Percentiles rank a stretch among this genome's conserved stretches.
Evolutionary conservation across 2,888 invertebrate species (phyloP).

Genomic region (Agonopterix arenella): DNA sequence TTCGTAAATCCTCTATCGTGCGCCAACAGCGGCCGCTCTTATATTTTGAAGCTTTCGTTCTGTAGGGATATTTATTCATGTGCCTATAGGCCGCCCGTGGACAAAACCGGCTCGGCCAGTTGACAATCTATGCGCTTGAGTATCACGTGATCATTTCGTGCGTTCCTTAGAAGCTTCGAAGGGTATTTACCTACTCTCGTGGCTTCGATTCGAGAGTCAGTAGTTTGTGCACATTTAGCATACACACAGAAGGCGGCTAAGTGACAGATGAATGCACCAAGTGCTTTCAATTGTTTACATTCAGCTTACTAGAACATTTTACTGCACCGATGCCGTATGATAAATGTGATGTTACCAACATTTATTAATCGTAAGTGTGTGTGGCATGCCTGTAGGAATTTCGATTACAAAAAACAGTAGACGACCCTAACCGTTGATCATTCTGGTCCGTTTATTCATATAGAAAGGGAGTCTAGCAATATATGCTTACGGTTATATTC

Average conservation of each 20-base stretch:
- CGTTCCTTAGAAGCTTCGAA: background rate
- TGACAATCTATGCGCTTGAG: background rate
- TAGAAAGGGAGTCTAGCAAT: no score
- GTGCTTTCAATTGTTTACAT: conserved; percentile 3
- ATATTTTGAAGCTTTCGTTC: no score
- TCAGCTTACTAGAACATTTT: background rate
- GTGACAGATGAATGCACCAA: conserved; percentile 1
- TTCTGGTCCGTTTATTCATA: no score
- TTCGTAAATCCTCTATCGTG: no score
- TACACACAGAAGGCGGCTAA: conserved; percentile 2
- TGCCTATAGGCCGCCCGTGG: background rate
- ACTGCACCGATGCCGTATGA: background rate
- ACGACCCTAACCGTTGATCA: no score
- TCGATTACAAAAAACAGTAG: no score
- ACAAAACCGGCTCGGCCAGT: background rate
- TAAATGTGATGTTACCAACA: background rate
- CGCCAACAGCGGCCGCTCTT: no score
- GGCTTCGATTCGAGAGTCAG: background rate
- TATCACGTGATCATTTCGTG: background rate
- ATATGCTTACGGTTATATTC: no score
- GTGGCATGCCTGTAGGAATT: no score
- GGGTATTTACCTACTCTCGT: background rate
- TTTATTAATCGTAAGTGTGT: no score
- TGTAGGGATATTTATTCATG: background rate
- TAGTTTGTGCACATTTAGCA: background rate